phyloP scores from a whole-genome alignment of 2,113 vertebrate species.

The Phaethornis superciliosus region DNA sequence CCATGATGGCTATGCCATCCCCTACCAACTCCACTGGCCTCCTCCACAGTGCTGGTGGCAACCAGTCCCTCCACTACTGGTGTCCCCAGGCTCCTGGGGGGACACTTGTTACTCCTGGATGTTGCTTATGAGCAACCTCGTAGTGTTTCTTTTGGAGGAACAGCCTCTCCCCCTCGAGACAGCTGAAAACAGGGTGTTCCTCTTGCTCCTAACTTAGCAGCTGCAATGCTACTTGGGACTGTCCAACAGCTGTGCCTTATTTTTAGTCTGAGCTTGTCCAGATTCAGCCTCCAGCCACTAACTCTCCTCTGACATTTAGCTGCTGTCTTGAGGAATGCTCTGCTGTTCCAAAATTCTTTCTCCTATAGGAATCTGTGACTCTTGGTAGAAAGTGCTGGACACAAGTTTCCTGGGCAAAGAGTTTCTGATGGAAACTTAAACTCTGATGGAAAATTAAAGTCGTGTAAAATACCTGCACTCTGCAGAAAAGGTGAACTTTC shows the following conservation, averaged over 20 bases:
- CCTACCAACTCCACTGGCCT: not conserved
- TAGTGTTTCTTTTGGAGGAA: not conserved
- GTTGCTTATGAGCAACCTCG: not conserved
- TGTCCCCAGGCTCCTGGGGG: not conserved
- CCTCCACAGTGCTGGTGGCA: not conserved
- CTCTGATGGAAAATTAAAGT: not conserved
- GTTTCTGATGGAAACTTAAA: not conserved
- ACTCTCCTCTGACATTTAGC: not conserved
- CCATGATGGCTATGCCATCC: rapidly evolving
- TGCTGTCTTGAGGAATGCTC: not conserved
- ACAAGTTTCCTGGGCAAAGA: not conserved
- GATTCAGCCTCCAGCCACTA: not conserved
- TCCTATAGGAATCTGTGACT: not conserved
- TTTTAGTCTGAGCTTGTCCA: not conserved
- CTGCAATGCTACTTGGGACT: not conserved
- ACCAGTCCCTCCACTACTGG: not conserved
- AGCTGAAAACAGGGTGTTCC: not conserved
- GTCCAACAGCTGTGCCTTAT: not conserved
- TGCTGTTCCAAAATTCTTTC: not conserved
- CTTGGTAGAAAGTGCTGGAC: not conserved
- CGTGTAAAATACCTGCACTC: not conserved
- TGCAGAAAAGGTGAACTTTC: not conserved
- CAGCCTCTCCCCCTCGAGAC: not conserved
- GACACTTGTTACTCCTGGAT: not conserved
- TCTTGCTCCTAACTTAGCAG: not conserved